A percentile compares a stretch with the other conserved stretches of the same genome.
Conservation (phyloP, 1,140 invertebrate genomes). For the Eueides isabella region DNA sequence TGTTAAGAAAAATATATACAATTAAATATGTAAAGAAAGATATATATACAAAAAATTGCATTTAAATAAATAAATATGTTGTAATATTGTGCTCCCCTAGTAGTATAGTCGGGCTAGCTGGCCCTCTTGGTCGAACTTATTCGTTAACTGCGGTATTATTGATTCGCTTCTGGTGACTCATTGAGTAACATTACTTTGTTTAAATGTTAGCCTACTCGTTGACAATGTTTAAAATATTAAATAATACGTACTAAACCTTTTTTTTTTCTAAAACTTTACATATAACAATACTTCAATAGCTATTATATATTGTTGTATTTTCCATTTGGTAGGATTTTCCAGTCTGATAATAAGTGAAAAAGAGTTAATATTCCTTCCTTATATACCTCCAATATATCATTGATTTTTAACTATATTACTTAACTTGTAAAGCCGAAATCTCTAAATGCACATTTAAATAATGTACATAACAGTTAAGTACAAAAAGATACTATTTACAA, state of each 20-base stretch:
- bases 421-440: too few relatives aligned
- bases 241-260: neutral
- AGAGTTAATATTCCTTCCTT: too few relatives aligned
- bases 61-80: neutral
- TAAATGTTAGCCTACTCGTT: neutral
- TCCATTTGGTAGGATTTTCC: too few relatives aligned
- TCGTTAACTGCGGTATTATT: slow-evolving; percentile 32
- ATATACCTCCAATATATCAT: too few relatives aligned
- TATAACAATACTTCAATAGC: too few relatives aligned
- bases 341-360: too few relatives aligned
- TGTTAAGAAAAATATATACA: neutral
- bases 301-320: too few relatives aligned
- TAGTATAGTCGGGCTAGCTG: neutral
- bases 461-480: too few relatives aligned
- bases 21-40: neutral
- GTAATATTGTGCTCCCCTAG: neutral
- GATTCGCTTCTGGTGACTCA: slow-evolving; percentile 20
- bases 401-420: too few relatives aligned
- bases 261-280: neutral
- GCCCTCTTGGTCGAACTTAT: slow-evolving; percentile 9
- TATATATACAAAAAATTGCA: neutral
- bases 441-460: too few relatives aligned
- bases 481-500: too few relatives aligned
- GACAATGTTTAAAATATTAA: neutral
- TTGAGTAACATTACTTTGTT: neutral